Base-by-base conservation (phyloP, 2,113 vertebrate species). In the Calypte anna region DNA sequence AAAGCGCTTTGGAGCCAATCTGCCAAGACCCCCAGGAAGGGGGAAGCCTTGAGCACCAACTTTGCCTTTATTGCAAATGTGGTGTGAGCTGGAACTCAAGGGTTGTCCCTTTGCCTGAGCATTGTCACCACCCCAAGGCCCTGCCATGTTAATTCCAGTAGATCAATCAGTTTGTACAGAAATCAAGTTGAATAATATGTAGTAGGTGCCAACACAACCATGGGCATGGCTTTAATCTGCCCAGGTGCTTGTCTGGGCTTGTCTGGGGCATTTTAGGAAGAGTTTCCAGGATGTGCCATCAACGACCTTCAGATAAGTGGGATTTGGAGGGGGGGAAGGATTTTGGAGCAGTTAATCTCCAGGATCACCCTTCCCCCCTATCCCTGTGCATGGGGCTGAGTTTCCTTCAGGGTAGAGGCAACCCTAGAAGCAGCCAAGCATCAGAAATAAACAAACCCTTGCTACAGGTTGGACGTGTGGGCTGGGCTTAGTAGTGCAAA, bases 1-100 rank as follows among this genome's bases (percentile, higher is more conserved):
- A 38, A 83, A 94, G 79, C 27, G 3, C 61, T 70, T 94, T 82
- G 21, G 85, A 84, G 76, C 74, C 33, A 72, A 82, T 93, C 75
- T 84, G 33, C 40, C 59, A 50, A 68, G 61, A 51, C 16, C 25
- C 24, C 15, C 36, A 79, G 78, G 94, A 88, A 91, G 44, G 2
- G 0, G 18, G 51, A 15, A 90, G 66, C 43, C 53, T 70, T 80
- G 31, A 46, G 33, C 23, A 5, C 2, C 1, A 30, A 38, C 16
- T 69, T 69, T 55, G 53, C 59, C 36, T 77, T 50, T 24, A 7
- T 25, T 28, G 40, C 27, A 10, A 36, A 30, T 31, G 9, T 1
- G 11, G 54, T 3, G 31, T 7, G 31, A 86, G 57, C 19, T 18
- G 40, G n/a, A n/a, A 43, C 53, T 40, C 23, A 21, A 82, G 51